Percentiles rank a stretch among this genome's conserved stretches.
phyloP scores from a whole-genome alignment of 2,888 invertebrate species.

The Xylocampa areola region DNA sequence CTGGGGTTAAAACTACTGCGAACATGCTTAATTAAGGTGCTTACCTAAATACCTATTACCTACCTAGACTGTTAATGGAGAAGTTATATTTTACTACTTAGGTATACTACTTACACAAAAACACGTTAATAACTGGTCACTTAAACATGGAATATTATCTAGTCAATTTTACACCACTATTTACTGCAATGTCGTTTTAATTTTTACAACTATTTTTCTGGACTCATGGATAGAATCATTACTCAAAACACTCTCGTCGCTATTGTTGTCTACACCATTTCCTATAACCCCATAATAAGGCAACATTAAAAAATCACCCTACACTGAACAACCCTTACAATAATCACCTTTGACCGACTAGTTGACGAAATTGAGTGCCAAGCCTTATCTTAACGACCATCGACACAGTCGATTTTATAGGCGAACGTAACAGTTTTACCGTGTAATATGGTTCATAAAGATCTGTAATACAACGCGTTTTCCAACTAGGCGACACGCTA shows the following conservation, averaged over 20 bases:
- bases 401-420: constrained; percentile 66
- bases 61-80: too few species aligned
- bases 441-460: constrained; percentile 67
- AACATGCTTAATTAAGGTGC: too few species aligned
- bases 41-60: too few species aligned
- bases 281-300: constrained; percentile 40
- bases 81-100: too few species aligned
- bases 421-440: constrained; percentile 56
- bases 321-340: constrained; percentile 33
- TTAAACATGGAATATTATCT: too few species aligned
- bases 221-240: too few species aligned
- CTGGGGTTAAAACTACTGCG: too few species aligned
- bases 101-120: too few species aligned
- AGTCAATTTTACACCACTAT: too few species aligned
- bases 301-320: constrained; percentile 50
- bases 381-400: constrained; percentile 71
- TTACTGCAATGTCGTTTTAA: too few species aligned
- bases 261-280: constrained; percentile 27
- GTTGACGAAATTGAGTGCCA: constrained; percentile 72
- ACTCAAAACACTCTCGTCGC: not conserved
- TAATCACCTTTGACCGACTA: constrained; percentile 50
- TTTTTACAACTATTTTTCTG: too few species aligned
- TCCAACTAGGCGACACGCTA: constrained; percentile 59
- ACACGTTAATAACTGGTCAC: too few species aligned
- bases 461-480: constrained; percentile 59